Conservation (phyloP, 2,797 vertebrate species). For the Falco concolor region DNA sequence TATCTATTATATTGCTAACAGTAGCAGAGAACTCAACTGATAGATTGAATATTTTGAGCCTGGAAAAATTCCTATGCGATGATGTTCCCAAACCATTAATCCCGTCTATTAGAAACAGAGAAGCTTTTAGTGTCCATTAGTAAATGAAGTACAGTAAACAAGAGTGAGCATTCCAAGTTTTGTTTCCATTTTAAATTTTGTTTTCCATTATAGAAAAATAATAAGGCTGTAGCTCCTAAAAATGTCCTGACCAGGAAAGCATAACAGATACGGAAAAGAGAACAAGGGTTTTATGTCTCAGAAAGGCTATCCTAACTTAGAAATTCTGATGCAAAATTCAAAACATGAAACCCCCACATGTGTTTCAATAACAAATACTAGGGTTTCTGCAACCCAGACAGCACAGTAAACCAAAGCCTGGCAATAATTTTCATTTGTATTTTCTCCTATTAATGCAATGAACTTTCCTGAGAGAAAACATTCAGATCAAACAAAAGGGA, state of each 20-base stretch:
- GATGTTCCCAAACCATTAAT: background rate
- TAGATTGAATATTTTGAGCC: background rate
- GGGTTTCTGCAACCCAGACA: background rate
- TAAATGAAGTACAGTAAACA: background rate
- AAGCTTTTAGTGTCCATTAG: background rate
- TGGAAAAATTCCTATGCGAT: background rate
- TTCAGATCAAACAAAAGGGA: background rate
- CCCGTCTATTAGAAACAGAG: background rate
- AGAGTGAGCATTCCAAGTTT: background rate
- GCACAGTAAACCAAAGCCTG: background rate
- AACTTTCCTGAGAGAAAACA: background rate
- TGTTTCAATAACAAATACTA: background rate
- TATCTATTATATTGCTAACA: background rate
- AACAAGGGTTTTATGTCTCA: background rate
- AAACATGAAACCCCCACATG: background rate
- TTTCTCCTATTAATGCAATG: background rate
- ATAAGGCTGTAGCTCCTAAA: background rate
- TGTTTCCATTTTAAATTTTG: background rate
- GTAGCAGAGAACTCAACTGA: background rate
- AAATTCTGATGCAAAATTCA: background rate
- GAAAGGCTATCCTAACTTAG: background rate
- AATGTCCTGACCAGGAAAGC: background rate
- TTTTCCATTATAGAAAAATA: background rate
- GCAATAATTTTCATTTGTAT: background rate
- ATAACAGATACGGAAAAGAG: background rate